Evolutionary conservation across 1,140 invertebrate species (phyloP).

Genomic region (Tribolium castaneum): DNA sequence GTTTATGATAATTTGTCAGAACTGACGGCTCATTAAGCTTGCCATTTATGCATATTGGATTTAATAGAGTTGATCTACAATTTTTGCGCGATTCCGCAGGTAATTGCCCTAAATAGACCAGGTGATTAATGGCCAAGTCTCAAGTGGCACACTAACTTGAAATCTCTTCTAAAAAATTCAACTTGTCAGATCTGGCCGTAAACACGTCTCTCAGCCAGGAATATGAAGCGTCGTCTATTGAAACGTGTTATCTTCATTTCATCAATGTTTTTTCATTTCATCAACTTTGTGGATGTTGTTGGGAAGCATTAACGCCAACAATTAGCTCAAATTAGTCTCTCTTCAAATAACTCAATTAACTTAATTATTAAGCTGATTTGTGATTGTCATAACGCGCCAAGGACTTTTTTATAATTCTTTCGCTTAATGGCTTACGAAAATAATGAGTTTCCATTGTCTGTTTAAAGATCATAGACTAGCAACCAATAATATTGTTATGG

Average conservation of each 20-base stretch:
- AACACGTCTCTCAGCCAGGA: background rate
- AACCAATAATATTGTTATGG: background rate
- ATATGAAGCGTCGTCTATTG: constrained; percentile 4
- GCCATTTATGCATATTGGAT: constrained; percentile 16
- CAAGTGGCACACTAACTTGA: too few species aligned
- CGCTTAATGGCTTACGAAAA: background rate
- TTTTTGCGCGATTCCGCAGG: background rate
- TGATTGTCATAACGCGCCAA: background rate
- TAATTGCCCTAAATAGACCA: constrained; percentile 1
- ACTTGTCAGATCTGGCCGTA: background rate
- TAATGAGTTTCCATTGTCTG: background rate
- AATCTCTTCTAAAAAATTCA: background rate
- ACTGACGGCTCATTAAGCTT: constrained; percentile 30
- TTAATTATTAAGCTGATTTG: background rate
- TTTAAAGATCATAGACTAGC: background rate
- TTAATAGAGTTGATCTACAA: background rate
- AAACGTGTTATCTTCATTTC: constrained; percentile 7
- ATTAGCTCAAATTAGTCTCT: constrained; percentile 4
- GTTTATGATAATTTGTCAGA: constrained; percentile 38
- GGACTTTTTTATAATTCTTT: background rate
- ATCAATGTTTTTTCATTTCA: constrained; percentile 15
- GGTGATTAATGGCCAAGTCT: background rate
- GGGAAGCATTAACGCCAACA: background rate
- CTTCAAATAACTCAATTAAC: background rate
- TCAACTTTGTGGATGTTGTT: constrained; percentile 4